Evolutionary conservation across 2,113 vertebrate genomes (phyloP).

Genomic region (Xiphorhynchus elegans): DNA sequence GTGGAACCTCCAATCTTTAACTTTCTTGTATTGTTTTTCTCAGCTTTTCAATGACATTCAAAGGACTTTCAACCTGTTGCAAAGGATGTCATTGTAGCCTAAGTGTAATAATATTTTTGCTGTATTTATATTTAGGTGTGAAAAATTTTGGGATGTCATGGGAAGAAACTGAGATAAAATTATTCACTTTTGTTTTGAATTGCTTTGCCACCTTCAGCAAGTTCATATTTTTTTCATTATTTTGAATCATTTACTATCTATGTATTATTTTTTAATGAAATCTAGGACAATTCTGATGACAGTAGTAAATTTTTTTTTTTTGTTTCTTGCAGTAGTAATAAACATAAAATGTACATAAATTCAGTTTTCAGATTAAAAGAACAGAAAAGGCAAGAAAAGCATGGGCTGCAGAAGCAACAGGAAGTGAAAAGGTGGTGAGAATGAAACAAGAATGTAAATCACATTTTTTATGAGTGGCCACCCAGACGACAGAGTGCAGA

Average conservation of each 20-base stretch:
- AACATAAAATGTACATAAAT: background rate
- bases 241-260: background rate
- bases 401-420: slow-evolving; percentile 80
- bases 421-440: slow-evolving; percentile 80
- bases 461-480: slow-evolving; percentile 90
- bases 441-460: slow-evolving; percentile 87
- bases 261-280: background rate
- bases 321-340: background rate
- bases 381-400: slow-evolving; percentile 77
- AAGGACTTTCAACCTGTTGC: background rate
- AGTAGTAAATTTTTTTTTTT: background rate
- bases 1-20: background rate
- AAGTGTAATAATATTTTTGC: background rate
- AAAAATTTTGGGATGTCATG: background rate
- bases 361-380: slow-evolving; percentile 43
- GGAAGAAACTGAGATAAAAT: background rate
- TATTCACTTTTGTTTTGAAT: background rate
- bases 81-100: background rate
- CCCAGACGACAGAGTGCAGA: slow-evolving; percentile 84
- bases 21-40: background rate
- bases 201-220: background rate
- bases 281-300: background rate
- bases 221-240: background rate
- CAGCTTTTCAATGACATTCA: background rate
- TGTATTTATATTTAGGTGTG: background rate